Evolutionary conservation across 2,113 vertebrate genomes (phyloP).

Genomic region (Triplophysa siluroides): DNA sequence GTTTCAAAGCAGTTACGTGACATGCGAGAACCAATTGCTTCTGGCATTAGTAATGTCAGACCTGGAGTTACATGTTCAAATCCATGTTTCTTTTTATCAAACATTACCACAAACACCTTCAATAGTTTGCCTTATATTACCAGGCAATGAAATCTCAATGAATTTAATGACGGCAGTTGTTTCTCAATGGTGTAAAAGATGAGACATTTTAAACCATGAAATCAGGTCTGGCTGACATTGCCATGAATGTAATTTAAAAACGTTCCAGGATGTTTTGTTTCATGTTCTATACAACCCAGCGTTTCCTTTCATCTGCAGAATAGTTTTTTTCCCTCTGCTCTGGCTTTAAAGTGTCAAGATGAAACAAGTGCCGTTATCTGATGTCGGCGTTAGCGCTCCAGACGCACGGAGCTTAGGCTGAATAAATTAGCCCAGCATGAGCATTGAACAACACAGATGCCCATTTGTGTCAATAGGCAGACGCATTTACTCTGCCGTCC

Average conservation of each 20-base stretch:
- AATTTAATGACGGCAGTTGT: not conserved
- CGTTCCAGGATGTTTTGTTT: slow-evolving; percentile 25
- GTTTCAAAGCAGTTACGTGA: no score
- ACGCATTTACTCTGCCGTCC: slow-evolving; percentile 9
- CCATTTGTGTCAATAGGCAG: slow-evolving; percentile 36
- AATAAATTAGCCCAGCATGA: slow-evolving; percentile 7
- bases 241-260: slow-evolving; percentile 2
- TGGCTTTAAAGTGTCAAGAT: slow-evolving; percentile 37
- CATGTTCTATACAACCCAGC: slow-evolving; percentile 5
- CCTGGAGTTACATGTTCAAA: no score
- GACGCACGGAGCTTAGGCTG: not conserved
- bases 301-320: slow-evolving; percentile 30
- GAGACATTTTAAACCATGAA: not conserved
- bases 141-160: not conserved
- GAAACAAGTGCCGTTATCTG: slow-evolving; percentile 20
- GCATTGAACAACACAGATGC: slow-evolving; percentile 23
- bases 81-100: no score
- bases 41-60: no score
- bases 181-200: not conserved
- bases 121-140: no score
- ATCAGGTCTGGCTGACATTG: slow-evolving; percentile 10
- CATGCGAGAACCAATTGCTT: no score
- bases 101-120: no score
- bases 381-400: slow-evolving; percentile 4
- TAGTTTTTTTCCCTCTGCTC: not conserved